These are phyloP conservation scores for Philereme vetulata DNA, from an alignment of 2,888 invertebrate species.

Conservation along the genomic window DNA sequence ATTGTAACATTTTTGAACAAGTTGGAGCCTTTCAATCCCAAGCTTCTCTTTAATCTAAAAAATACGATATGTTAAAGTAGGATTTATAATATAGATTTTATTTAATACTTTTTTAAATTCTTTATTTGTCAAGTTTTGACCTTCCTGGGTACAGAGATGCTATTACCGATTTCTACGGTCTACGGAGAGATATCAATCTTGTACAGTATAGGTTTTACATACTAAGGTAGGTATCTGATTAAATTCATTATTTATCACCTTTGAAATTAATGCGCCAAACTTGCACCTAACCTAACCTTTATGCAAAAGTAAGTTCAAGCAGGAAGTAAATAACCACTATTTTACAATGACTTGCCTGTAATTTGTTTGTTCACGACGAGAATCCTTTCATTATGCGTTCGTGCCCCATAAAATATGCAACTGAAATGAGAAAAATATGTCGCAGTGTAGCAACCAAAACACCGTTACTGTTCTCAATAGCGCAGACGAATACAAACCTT, in stretches of 20 bases:
- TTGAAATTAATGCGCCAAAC: conserved; percentile 7
- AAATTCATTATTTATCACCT: background rate
- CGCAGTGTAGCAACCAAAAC: conserved; percentile 62
- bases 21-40: too few relatives aligned
- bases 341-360: conserved; percentile 60
- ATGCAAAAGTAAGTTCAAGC: conserved; percentile 38
- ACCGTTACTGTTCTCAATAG: conserved; percentile 28
- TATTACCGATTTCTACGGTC: too few relatives aligned
- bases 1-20: too few relatives aligned
- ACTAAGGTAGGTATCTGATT: background rate
- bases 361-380: conserved; percentile 70
- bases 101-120: too few relatives aligned
- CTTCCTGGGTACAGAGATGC: too few relatives aligned
- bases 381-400: conserved; percentile 76
- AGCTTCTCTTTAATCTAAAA: too few relatives aligned
- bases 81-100: too few relatives aligned
- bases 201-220: too few relatives aligned
- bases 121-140: too few relatives aligned
- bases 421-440: conserved; percentile 81
- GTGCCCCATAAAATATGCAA: conserved; percentile 80
- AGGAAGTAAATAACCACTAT: conserved; percentile 44
- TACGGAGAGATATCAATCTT: too few relatives aligned
- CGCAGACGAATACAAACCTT: conserved; percentile 40
- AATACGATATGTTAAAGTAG: too few relatives aligned
- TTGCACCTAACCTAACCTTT: conserved; percentile 3